Base-by-base conservation (phyloP, 23 tunicate species). In the Corella eumyota region DNA sequence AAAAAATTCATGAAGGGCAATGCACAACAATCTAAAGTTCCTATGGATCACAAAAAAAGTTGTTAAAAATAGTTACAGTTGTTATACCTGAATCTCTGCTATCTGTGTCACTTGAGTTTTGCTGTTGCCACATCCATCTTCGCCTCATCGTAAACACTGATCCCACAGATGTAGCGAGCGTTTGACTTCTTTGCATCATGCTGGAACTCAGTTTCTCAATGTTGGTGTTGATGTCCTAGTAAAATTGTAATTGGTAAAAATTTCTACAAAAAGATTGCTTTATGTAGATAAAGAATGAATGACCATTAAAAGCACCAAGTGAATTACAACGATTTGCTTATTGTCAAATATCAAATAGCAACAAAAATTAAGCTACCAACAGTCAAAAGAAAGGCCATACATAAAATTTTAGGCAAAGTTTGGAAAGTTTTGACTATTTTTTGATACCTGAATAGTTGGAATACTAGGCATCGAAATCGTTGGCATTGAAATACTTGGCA, bases 201-300 rank as follows among this genome's bases (percentile, higher is more conserved):
- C 76, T 72, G 34, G 96, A 36, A 13, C 90, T 73, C 47, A 88
- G 64, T 40, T 45, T 72, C 40, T 88, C 96, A 35, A 88, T 88
- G 63, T 85, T 85, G 33, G 78, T 76, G 75, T 85, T 85, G 70
- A 85, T 85, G 33, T 81, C 77, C 95, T 84, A 62, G 4, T 27
- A 33, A 30, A 53, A 25, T 11, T 40, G 15, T 40, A 40, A 11
- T 40, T 40, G 15, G 15, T 40, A 15, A 11, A 9, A 11, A 15
- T 9, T 44, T 17, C 17, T 44, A 11, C 49, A 44, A 11, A 11
- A 13, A 44, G 49, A 11, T 44, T 44, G 13, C 49, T 13, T 11
- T 44, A n/a, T n/a, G n/a, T n/a, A n/a, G n/a, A n/a, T n/a, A n/a
- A n/a, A n/a, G n/a, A n/a, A n/a, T n/a, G n/a, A n/a, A n/a, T n/a